Percentiles rank a stretch among this genome's conserved stretches.
Evolutionary conservation across 2,888 invertebrate genomes (phyloP).

Genomic region (Lasioglossum vierecki): DNA sequence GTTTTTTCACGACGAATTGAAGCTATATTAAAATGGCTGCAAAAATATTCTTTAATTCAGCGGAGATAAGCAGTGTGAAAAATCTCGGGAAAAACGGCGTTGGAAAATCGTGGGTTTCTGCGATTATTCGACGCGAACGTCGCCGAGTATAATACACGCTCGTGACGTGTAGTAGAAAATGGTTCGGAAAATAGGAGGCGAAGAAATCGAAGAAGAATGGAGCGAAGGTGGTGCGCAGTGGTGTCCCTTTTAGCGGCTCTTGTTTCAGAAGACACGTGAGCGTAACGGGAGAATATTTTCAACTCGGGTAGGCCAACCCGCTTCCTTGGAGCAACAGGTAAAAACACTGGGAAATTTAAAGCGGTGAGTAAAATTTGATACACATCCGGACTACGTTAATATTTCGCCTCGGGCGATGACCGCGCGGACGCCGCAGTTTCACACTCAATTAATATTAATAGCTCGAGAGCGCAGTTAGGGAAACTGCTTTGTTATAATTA

Average conservation of each 20-base stretch:
- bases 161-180: neutral
- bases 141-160: neutral
- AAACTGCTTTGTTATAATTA: conserved; percentile 12
- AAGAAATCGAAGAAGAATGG: conserved; percentile 16
- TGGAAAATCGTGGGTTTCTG: neutral
- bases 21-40: too few species aligned
- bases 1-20: too few species aligned
- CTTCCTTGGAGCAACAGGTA: conserved; percentile 45
- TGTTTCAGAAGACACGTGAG: neutral
- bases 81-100: too few species aligned
- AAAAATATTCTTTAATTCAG: too few species aligned
- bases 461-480: neutral
- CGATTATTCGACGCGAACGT: neutral
- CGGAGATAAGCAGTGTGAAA: too few species aligned
- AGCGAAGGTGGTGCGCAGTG: neutral
- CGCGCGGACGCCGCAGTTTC: neutral
- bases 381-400: neutral
- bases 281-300: conserved; percentile 15
- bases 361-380: conserved; percentile 6
- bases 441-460: neutral
- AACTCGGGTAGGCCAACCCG: neutral
- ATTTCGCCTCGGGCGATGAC: neutral
- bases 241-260: neutral
- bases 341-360: conserved; percentile 24
- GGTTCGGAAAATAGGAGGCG: neutral